Percentiles rank a stretch among this genome's conserved stretches.
Conservation (phyloP, 2,888 invertebrate genomes). For the Drymonia ruficornis region DNA sequence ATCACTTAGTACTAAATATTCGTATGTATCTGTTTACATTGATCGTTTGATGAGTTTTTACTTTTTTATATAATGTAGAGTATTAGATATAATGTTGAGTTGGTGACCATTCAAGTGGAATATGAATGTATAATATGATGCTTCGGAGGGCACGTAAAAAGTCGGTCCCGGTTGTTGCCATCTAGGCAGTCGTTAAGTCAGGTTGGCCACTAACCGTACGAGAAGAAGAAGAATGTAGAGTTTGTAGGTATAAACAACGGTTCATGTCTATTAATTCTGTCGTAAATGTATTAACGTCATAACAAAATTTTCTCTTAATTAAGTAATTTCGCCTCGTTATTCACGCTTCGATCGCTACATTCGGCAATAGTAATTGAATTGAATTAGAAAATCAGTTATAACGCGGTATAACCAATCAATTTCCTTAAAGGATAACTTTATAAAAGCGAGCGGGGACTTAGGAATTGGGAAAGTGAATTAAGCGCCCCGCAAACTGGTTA, state of each 20-base stretch:
- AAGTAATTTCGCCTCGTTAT: slow-evolving; percentile 51
- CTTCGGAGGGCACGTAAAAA: no score
- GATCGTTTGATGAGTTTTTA: no score
- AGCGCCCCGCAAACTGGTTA: slow-evolving; percentile 83
- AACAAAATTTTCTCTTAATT: slow-evolving; percentile 50
- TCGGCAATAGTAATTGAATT: slow-evolving; percentile 62
- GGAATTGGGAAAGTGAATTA: slow-evolving; percentile 84
- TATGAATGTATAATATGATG: no score
- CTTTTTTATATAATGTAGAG: no score
- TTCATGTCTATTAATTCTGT: not conserved
- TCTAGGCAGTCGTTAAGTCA: no score
- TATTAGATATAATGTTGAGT: no score
- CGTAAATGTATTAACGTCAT: slow-evolving; percentile 13
- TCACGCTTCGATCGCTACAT: slow-evolving; percentile 52
- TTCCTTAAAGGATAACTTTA: slow-evolving; percentile 79
- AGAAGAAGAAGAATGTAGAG: no score
- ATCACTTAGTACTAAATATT: slow-evolving; percentile 61
- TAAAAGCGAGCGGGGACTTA: slow-evolving; percentile 69
- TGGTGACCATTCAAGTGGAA: no score
- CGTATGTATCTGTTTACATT: slow-evolving; percentile 29
- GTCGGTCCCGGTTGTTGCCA: no score
- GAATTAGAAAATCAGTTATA: slow-evolving; percentile 70
- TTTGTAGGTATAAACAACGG: no score
- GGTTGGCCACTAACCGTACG: no score
- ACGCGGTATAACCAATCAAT: slow-evolving; percentile 75